Conservation (phyloP, 2,888 invertebrate species). For the Leptopilina myrica region DNA sequence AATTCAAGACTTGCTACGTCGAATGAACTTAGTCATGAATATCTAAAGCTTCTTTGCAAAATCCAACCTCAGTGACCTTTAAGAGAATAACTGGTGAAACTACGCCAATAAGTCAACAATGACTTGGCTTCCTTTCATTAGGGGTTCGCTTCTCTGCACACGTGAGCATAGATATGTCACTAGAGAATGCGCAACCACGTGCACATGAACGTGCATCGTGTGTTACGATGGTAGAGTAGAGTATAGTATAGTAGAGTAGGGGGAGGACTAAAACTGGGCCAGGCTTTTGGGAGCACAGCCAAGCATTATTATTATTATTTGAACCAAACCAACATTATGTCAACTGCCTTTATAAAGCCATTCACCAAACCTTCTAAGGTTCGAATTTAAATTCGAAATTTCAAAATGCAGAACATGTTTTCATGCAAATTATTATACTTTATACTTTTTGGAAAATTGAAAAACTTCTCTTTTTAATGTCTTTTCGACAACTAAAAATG, state of each 20-base stretch:
- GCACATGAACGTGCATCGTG: slow-evolving; percentile 37
- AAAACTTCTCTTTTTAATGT: too few species aligned
- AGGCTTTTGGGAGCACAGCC: slow-evolving; percentile 64
- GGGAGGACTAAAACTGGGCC: slow-evolving; percentile 45
- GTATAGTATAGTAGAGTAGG: too few species aligned
- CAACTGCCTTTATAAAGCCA: slow-evolving; percentile 41
- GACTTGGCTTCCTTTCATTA: slow-evolving; percentile 39
- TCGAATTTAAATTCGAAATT: slow-evolving; percentile 7
- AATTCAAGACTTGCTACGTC: neutral
- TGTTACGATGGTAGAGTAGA: neutral
- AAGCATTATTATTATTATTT: slow-evolving; percentile 66
- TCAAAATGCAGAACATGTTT: neutral
- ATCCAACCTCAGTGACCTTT: neutral
- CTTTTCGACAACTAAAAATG: too few species aligned
- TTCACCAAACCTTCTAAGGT: neutral
- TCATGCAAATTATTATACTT: neutral
- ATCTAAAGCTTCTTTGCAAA: slow-evolving; percentile 18
- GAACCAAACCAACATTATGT: slow-evolving; percentile 63
- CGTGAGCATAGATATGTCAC: slow-evolving; percentile 36
- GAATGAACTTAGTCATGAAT: slow-evolving; percentile 40
- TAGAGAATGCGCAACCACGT: neutral
- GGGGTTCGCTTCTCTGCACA: slow-evolving; percentile 28
- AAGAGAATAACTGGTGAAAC: slow-evolving; percentile 32
- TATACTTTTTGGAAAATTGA: too few species aligned
- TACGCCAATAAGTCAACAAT: slow-evolving; percentile 40